A percentile compares a stretch with the other conserved stretches of the same genome.
phyloP scores from a whole-genome alignment of 2,113 vertebrate genomes.

The Eonycteris spelaea region DNA sequence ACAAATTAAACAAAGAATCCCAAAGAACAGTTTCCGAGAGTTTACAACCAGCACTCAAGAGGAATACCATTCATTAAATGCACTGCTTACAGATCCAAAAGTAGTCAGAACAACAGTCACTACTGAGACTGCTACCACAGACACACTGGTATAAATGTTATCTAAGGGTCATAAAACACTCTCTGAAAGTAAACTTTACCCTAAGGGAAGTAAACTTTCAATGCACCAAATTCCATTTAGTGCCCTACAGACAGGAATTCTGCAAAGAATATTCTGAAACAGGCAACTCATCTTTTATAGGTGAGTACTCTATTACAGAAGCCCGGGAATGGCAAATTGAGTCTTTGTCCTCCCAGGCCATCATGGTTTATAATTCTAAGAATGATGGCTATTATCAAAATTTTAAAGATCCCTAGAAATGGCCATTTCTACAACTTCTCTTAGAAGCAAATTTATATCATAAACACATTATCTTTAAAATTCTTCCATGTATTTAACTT shows the following conservation, averaged over 20 bases:
- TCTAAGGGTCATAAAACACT: constrained; percentile 46
- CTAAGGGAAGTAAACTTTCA: constrained; percentile 55
- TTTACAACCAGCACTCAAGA: constrained; percentile 64
- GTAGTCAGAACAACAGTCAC: constrained; percentile 56
- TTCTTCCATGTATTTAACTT: constrained; percentile 3
- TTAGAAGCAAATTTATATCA: constrained; percentile 47
- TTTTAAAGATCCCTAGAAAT: constrained; percentile 51
- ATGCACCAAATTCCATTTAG: constrained; percentile 50
- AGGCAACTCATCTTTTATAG: constrained; percentile 65
- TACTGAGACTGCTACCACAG: neutral
- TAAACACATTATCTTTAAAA: constrained; percentile 54
- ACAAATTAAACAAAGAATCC: constrained; percentile 65
- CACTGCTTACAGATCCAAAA: constrained; percentile 42
- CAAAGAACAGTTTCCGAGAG: constrained; percentile 37
- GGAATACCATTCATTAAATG: constrained; percentile 14
- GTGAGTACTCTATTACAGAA: constrained; percentile 53
- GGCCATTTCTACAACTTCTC: constrained; percentile 27
- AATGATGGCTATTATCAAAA: constrained; percentile 65
- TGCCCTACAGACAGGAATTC: constrained; percentile 59
- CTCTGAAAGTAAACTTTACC: constrained; percentile 52
- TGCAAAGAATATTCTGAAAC: constrained; percentile 40
- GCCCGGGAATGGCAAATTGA: neutral
- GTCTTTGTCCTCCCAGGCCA: constrained; percentile 38
- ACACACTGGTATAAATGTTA: neutral
- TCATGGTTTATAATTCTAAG: constrained; percentile 51